Conservation (phyloP, 2,113 vertebrate species). For the Stegastes partitus region DNA sequence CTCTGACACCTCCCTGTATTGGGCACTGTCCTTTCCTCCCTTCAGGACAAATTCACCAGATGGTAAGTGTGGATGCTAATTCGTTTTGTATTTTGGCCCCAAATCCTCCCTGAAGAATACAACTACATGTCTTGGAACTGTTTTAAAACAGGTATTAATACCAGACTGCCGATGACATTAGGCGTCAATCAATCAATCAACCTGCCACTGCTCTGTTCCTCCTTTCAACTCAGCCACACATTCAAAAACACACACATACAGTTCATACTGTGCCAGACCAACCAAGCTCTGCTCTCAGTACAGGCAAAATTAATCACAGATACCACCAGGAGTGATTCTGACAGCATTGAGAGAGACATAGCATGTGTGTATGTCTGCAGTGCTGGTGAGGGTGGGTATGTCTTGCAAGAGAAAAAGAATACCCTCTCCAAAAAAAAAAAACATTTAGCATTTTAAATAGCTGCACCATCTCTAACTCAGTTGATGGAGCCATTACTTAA, state of each 20-base stretch:
- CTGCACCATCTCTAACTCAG: conserved; percentile 48
- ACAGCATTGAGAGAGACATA: conserved; percentile 23
- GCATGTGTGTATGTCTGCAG: not conserved
- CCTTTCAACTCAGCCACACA: conserved; percentile 3
- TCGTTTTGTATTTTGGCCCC: conserved; percentile 21
- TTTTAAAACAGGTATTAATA: conserved; percentile 35
- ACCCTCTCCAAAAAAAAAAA: conserved; percentile 38
- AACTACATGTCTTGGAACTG: not conserved
- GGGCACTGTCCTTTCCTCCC: not conserved
- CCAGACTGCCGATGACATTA: conserved; percentile 58
- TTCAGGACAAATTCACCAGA: conserved; percentile 62
- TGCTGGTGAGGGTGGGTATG: not conserved
- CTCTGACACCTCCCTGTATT: not conserved
- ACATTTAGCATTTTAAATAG: conserved; percentile 70
- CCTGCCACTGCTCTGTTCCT: conserved; percentile 18
- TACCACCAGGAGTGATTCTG: conserved; percentile 37
- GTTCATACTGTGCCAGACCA: conserved; percentile 4
- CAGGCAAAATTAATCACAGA: conserved; percentile 50
- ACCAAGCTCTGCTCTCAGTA: conserved; percentile 23
- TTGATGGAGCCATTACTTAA: conserved; percentile 75
- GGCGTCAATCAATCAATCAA: conserved; percentile 63
- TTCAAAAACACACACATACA: conserved; percentile 15
- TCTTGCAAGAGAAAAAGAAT: conserved; percentile 34
- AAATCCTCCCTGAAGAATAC: conserved; percentile 14
- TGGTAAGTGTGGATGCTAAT: conserved; percentile 36